phyloP scores from a whole-genome alignment of 2,888 invertebrate genomes.

The Amphimallon solstitiale region DNA sequence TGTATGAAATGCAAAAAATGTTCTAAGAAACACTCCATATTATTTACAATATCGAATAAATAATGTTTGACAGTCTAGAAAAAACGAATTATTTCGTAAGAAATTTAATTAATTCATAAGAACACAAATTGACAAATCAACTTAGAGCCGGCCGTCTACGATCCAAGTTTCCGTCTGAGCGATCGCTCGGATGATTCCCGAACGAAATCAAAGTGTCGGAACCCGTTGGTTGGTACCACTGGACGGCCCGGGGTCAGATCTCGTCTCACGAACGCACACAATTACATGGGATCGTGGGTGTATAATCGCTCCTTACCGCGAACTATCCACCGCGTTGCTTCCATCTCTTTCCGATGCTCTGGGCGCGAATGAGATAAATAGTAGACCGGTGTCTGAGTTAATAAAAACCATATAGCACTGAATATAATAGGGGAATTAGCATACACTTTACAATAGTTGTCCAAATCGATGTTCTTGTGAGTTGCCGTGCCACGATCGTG shows the following conservation, averaged over 20 bases:
- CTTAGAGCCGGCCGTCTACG: not conserved
- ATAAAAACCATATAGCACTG: constrained; percentile 62
- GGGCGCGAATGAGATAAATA: constrained; percentile 38
- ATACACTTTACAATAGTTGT: constrained; percentile 56
- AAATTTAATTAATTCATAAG: constrained; percentile 17
- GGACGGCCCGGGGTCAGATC: constrained; percentile 60
- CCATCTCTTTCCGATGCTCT: constrained; percentile 48
- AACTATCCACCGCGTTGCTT: constrained; percentile 48
- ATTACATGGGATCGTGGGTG: constrained; percentile 63
- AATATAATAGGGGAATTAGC: constrained; percentile 65
- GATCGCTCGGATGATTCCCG: constrained; percentile 17
- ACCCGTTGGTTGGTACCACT: constrained; percentile 55
- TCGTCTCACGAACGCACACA: constrained; percentile 63
- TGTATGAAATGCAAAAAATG: no score
- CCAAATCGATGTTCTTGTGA: constrained; percentile 22
- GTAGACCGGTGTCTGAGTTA: constrained; percentile 47
- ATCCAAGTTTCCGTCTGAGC: no score
- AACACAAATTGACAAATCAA: not conserved
- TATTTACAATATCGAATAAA: no score
- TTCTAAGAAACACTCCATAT: no score
- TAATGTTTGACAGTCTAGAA: no score
- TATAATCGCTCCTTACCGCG: constrained; percentile 61
- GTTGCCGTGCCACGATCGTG: constrained; percentile 5
- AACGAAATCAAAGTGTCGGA: constrained; percentile 43
- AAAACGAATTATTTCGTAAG: not conserved